Conservation (phyloP, 1,140 invertebrate species). For the Drosophila bipectinata region DNA sequence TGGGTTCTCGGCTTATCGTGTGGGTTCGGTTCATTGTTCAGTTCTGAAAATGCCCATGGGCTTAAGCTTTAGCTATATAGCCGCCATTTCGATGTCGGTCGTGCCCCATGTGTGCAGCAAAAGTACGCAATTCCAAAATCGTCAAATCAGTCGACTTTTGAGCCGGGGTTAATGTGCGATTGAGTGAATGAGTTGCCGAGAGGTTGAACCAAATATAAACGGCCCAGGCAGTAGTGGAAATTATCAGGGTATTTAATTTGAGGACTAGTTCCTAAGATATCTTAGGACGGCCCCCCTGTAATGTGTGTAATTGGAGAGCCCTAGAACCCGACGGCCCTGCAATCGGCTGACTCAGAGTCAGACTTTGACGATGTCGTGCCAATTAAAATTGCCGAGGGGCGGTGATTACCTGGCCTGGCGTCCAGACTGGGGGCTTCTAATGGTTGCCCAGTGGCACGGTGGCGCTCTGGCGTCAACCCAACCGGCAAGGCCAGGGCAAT, state of each 20-base stretch:
- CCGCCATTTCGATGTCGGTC: slow-evolving; percentile 15
- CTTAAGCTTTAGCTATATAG: not conserved
- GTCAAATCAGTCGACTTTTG: slow-evolving; percentile 29
- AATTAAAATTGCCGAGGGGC: slow-evolving; percentile 64
- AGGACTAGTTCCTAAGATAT: slow-evolving; percentile 41
- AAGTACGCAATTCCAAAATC: slow-evolving; percentile 39
- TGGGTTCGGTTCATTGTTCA: slow-evolving; percentile 46
- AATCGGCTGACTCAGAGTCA: slow-evolving; percentile 46
- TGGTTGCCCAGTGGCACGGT: slow-evolving; percentile 47
- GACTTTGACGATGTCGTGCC: slow-evolving; percentile 72
- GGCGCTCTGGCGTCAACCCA: slow-evolving; percentile 51
- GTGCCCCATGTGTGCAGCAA: slow-evolving; percentile 39
- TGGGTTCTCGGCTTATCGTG: slow-evolving; percentile 51
- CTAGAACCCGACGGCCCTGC: slow-evolving; percentile 53
- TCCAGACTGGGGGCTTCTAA: slow-evolving; percentile 52
- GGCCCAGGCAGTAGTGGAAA: slow-evolving; percentile 55
- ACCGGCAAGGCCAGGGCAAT: slow-evolving; percentile 44
- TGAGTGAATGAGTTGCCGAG: slow-evolving; percentile 44
- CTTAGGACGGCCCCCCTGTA: slow-evolving; percentile 7
- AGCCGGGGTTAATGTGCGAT: slow-evolving; percentile 68
- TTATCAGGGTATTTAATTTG: slow-evolving; percentile 63
- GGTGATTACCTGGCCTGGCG: slow-evolving; percentile 66
- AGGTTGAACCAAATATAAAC: slow-evolving; percentile 60
- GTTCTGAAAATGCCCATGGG: slow-evolving; percentile 23
- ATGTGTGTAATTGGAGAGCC: slow-evolving; percentile 56